Base-by-base conservation (phyloP, 2,113 vertebrate genomes). In the Tringa solitaria region DNA sequence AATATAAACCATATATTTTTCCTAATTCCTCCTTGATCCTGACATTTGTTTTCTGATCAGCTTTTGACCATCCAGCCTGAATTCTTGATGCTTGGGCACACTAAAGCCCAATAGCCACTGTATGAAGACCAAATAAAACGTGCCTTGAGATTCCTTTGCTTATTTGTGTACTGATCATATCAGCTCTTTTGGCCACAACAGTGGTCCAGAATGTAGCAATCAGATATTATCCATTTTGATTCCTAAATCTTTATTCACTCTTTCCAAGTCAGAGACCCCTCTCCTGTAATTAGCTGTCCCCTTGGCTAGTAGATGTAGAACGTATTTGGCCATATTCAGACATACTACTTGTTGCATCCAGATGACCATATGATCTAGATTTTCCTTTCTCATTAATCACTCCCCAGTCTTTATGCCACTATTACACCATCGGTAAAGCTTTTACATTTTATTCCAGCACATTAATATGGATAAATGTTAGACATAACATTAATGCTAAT, bases 301-400 rank as follows among this genome's bases (percentile, higher is more conserved):
- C 21, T 84, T 96, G 91, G 69, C 94, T 68, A 32, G 48, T 64
- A 59, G 56, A 64, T 48, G 39, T 28, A 87, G 65, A 86, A 92
- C 35, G 39, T 46, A 84, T 84, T 95, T 89, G 84, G 87, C 73
- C 84, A 84, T 48, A 89, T 56, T 60, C 87, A 92, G 63, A 61
- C 63, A 37, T 50, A 32, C 7, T 60, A 8, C 74, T 86, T 89
- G 72, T 53, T 93, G 72, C 67, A 80, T 90, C 84, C 89, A 94
- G 64, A 92, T 92, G 83, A 95, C 72, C 75, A 77, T 87, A 81
- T 86, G 89, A 95, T 92, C 68, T 61, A 81, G 51, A 92, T 95
- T 96, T 96, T 96, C 84, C 86, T 68, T 64, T 78, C 94, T 75
- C 81, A 48, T 94, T 95, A 94, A 95, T 94, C 89, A 92, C 21